Percentiles rank a stretch among this genome's conserved stretches.
These are phyloP conservation scores for Pseudococcus viburni DNA, from an alignment of 2,888 invertebrate species.

Conservation along the genomic window DNA sequence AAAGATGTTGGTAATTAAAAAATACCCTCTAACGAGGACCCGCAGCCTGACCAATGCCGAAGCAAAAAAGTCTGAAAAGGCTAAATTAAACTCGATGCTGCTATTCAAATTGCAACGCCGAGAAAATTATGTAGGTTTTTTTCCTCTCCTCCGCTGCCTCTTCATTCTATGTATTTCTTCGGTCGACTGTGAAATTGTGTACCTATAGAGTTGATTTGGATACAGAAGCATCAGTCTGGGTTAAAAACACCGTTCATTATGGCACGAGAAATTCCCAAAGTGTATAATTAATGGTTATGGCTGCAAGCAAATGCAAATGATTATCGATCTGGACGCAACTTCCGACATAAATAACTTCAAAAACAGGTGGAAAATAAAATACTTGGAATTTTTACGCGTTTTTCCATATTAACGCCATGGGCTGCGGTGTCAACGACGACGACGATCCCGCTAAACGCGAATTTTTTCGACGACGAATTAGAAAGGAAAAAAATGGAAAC, in stretches of 20 bases:
- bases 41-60: not conserved
- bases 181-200: not conserved
- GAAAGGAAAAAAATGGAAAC: not conserved
- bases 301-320: conserved; percentile 50
- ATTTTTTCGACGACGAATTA: conserved; percentile 7
- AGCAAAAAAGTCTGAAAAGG: conserved; percentile 44
- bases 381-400: conserved; percentile 21
- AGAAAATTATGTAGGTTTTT: not conserved
- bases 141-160: not conserved
- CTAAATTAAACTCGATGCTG: conserved; percentile 27
- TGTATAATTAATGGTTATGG: conserved; percentile 54
- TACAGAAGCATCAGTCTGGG: not conserved
- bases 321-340: conserved; percentile 38
- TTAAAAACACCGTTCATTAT: conserved; percentile 31
- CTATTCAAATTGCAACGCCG: conserved; percentile 12
- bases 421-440: not conserved
- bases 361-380: conserved; percentile 53
- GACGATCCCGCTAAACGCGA: not conserved
- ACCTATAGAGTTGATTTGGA: conserved; percentile 21
- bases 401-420: not conserved
- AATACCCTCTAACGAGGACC: conserved; percentile 30
- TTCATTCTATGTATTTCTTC: not conserved
- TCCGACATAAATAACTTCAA: conserved; percentile 48
- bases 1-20: conserved; percentile 56
- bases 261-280: conserved; percentile 48